phyloP scores from a whole-genome alignment of 1,140 invertebrate species.

The Belonocnema kinseyi region DNA sequence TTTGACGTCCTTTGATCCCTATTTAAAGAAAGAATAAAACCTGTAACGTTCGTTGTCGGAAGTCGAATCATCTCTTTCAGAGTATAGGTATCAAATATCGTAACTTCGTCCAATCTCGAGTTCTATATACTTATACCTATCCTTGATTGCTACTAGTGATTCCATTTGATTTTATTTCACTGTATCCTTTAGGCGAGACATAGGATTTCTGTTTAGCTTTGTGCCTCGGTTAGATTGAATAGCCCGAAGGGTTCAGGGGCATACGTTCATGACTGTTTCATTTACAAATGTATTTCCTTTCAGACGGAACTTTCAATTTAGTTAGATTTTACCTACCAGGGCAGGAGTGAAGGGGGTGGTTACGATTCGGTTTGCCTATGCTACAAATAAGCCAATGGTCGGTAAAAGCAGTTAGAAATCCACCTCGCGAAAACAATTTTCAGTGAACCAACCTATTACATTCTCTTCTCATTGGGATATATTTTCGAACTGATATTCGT shows the following conservation, averaged over 20 bases:
- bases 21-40: conserved; percentile 3
- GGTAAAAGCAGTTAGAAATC: conserved; percentile 46
- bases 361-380: not conserved
- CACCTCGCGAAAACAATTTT: conserved; percentile 53
- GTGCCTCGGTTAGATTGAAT: conserved; percentile 57
- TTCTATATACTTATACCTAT: conserved; percentile 35
- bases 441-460: conserved; percentile 40
- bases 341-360: conserved; percentile 46
- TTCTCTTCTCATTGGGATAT: conserved; percentile 6
- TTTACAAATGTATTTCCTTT: conserved; percentile 74
- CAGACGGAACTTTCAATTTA: conserved; percentile 73
- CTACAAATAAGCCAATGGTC: conserved; percentile 48
- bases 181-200: conserved; percentile 55
- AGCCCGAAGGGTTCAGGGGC: conserved; percentile 55
- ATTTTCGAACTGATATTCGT: not conserved
- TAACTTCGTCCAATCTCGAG: not conserved
- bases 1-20: not conserved
- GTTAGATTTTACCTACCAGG: conserved; percentile 61
- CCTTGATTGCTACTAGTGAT: conserved; percentile 49
- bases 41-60: conserved; percentile 1
- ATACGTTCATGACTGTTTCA: conserved; percentile 68
- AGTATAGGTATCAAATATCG: conserved; percentile 16
- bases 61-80: conserved; percentile 13
- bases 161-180: conserved; percentile 51
- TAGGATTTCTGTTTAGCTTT: conserved; percentile 57